Percentiles rank a stretch among this genome's conserved stretches.
These are phyloP conservation scores for Ashinkailepas kermadecensis DNA, from an alignment of 2,888 invertebrate genomes.

Conservation along the genomic window DNA sequence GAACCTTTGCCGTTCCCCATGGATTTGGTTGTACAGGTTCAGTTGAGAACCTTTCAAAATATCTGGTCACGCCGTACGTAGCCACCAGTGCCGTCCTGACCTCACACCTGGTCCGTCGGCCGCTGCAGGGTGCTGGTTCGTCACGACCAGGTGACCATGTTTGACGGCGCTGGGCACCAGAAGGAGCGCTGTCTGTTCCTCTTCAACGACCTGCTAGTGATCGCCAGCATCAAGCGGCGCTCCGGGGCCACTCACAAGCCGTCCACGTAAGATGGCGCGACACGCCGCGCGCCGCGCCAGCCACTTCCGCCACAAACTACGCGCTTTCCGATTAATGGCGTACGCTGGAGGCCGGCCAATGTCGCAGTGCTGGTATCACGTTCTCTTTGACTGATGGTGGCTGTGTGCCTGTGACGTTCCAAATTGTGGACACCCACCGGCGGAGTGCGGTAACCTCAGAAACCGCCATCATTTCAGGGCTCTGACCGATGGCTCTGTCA, in stretches of 20 bases:
- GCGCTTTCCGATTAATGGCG: background rate
- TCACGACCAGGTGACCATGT: slow-evolving; percentile 84
- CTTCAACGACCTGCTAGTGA: slow-evolving; percentile 84
- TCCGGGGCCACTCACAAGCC: slow-evolving; percentile 61
- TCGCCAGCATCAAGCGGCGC: slow-evolving; percentile 86
- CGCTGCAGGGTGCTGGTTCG: slow-evolving; percentile 46
- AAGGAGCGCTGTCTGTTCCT: slow-evolving; percentile 92
- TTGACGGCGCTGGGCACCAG: slow-evolving; percentile 69
- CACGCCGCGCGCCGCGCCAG: too few species aligned
- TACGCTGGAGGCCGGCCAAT: background rate
- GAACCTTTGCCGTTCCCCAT: too few species aligned
- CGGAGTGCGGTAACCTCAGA: too few species aligned
- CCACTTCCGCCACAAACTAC: too few species aligned
- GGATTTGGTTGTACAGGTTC: too few species aligned
- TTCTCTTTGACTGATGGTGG: background rate
- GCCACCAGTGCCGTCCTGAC: too few species aligned
- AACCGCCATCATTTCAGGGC: background rate
- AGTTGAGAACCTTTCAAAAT: too few species aligned
- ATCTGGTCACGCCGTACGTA: too few species aligned
- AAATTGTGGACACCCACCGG: too few species aligned
- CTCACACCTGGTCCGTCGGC: too few species aligned
- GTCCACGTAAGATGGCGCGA: background rate
- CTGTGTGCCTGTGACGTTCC: too few species aligned
- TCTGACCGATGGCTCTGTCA: slow-evolving; percentile 36
- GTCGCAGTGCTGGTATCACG: background rate